These are phyloP conservation scores for Myotis planiceps DNA, from an alignment of 2,797 vertebrate genomes.

Conservation along the genomic window DNA sequence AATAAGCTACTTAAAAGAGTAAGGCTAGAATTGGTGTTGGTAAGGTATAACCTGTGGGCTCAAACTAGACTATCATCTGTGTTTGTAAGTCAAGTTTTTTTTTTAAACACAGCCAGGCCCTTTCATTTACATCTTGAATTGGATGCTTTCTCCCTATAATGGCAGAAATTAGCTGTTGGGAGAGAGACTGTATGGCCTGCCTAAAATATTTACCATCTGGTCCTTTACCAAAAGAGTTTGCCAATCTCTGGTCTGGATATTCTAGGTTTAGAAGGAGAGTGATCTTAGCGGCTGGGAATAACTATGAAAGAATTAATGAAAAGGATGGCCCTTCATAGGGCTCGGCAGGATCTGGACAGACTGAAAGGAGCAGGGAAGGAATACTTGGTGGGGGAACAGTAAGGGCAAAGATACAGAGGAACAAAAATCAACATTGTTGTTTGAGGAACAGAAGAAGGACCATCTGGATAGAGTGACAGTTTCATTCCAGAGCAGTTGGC, in stretches of 20 bases:
- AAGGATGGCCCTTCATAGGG: neutral
- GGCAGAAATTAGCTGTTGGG: neutral
- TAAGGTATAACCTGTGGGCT: neutral
- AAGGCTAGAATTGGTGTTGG: neutral
- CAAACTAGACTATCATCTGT: neutral
- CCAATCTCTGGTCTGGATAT: neutral
- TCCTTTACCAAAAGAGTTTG: neutral
- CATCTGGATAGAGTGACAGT: neutral
- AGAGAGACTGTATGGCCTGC: neutral
- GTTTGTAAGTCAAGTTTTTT: neutral
- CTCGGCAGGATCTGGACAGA: neutral
- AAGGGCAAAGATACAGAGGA: neutral
- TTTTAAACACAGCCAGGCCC: neutral
- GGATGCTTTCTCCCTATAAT: neutral
- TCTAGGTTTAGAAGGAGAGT: neutral
- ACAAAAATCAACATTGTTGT: neutral
- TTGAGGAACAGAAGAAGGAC: neutral
- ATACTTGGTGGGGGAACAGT: neutral
- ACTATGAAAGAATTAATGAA: neutral
- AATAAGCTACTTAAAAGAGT: neutral
- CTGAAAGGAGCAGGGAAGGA: neutral
- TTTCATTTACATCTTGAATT: neutral
- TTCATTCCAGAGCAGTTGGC: neutral
- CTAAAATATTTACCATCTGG: neutral
- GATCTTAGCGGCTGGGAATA: neutral